phyloP scores from a whole-genome alignment of 2,113 vertebrate species.

The Progne subis region DNA sequence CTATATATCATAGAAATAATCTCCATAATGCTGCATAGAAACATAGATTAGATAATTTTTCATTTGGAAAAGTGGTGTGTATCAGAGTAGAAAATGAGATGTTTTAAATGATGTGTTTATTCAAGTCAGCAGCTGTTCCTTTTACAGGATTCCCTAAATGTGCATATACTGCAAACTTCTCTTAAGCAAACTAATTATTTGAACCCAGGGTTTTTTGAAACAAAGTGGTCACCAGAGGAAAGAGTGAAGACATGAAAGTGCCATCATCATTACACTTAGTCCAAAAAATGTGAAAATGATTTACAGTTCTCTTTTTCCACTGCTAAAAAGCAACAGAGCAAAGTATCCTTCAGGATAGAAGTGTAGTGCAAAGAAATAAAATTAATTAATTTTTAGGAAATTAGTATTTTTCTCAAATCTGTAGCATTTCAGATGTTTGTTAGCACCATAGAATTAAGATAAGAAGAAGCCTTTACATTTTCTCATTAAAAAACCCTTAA shows the following conservation, averaged over 20 bases:
- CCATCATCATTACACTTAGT: background rate
- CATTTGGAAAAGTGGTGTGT: background rate
- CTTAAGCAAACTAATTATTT: background rate
- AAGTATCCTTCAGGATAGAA: background rate
- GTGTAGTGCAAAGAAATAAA: background rate
- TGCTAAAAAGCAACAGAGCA: background rate
- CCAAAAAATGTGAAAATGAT: background rate
- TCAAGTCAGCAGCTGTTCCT: background rate
- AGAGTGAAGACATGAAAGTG: background rate
- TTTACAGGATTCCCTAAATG: background rate
- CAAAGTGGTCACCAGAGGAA: background rate
- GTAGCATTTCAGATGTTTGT: background rate
- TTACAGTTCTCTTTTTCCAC: background rate
- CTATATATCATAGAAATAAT: background rate
- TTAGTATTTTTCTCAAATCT: background rate
- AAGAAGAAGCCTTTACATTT: background rate
- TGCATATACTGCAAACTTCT: background rate
- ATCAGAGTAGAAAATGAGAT: background rate
- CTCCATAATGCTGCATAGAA: background rate
- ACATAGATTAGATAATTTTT: background rate
- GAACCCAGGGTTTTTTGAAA: background rate
- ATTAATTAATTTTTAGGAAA: background rate
- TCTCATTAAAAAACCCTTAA: background rate
- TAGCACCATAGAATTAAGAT: background rate
- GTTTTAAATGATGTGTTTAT: rapidly evolving